Evolutionary conservation across 2,888 invertebrate species (phyloP).

Genomic region (Ormia ochracea): DNA sequence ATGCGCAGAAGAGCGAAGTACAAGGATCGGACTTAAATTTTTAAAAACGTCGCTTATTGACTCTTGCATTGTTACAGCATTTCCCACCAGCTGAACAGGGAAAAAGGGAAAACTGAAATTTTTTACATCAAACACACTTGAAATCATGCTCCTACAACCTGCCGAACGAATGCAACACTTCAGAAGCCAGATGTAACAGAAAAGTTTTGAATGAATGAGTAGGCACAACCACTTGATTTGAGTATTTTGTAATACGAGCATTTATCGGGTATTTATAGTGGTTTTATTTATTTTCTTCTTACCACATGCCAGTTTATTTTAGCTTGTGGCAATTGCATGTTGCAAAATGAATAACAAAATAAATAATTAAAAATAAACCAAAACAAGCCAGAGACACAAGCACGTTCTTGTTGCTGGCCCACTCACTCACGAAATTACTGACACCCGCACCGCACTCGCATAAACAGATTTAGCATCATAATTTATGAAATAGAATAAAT

Average conservation of each 20-base stretch:
- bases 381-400: neutral
- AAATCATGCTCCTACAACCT: neutral
- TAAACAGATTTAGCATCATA: constrained; percentile 2
- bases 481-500: constrained; percentile 37
- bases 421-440: neutral
- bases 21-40: no score
- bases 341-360: constrained; percentile 55
- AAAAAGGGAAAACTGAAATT: neutral
- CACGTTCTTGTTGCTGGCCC: neutral
- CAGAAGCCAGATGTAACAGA: constrained; percentile 12
- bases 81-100: neutral
- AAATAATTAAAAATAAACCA: constrained; percentile 43
- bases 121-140: neutral
- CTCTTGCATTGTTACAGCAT: no score
- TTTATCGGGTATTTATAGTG: neutral
- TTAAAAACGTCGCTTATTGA: no score
- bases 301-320: constrained; percentile 1
- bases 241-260: neutral
- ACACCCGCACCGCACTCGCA: neutral
- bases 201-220: neutral
- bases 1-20: no score
- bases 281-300: neutral
- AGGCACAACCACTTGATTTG: neutral
- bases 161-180: neutral
- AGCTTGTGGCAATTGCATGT: constrained; percentile 46